These are phyloP conservation scores for Drosophila macrospina DNA, from an alignment of 2,888 invertebrate genomes.

Conservation along the genomic window DNA sequence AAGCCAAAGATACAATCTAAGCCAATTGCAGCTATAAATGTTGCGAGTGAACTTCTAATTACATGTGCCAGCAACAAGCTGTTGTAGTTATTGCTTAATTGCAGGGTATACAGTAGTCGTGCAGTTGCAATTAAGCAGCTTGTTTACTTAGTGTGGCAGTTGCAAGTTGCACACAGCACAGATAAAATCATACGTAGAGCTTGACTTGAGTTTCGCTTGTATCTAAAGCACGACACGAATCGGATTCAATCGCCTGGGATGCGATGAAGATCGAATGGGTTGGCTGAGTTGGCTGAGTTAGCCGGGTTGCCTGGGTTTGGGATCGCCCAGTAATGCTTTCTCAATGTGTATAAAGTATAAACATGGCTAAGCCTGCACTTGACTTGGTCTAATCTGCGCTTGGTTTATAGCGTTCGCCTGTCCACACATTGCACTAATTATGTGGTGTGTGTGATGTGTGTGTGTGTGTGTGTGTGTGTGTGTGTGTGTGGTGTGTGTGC, in stretches of 20 bases:
- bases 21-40: background rate
- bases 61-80: background rate
- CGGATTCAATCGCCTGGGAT: slow-evolving; percentile 25
- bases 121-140: background rate
- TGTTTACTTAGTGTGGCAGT: slow-evolving; percentile 25
- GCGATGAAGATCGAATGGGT: slow-evolving; percentile 11
- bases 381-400: slow-evolving; percentile 37
- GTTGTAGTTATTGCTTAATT: background rate
- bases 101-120: slow-evolving; percentile 27
- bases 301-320: slow-evolving; percentile 19
- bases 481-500: background rate
- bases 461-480: no score
- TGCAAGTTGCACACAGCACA: slow-evolving; percentile 43
- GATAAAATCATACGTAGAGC: slow-evolving; percentile 68
- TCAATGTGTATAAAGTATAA: slow-evolving; percentile 27
- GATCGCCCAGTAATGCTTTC: slow-evolving; percentile 59
- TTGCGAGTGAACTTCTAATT: background rate
- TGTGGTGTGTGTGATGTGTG: slow-evolving; percentile 51
- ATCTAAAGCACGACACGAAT: slow-evolving; percentile 53
- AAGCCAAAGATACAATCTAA: background rate
- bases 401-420: slow-evolving; percentile 55
- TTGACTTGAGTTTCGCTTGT: slow-evolving; percentile 39
- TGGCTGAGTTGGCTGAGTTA: slow-evolving; percentile 23
- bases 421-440: slow-evolving; percentile 78
- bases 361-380: slow-evolving; percentile 37